These are phyloP conservation scores for Drosophila pseudotalamancana DNA, from an alignment of 2,888 invertebrate genomes.

Conservation along the genomic window DNA sequence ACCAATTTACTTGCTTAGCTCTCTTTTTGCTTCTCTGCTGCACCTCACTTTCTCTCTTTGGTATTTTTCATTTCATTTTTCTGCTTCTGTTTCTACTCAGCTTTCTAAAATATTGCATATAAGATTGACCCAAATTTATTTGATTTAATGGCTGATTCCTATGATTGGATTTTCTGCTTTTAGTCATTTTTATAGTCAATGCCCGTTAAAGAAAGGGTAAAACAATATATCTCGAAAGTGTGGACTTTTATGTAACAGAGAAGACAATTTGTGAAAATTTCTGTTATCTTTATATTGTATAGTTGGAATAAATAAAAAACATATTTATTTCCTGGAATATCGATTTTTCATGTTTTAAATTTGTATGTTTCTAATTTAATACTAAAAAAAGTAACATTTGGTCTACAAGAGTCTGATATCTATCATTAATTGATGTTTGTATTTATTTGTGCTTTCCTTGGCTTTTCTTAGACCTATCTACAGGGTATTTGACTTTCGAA, in stretches of 20 bases:
- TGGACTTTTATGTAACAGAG: too few relatives aligned
- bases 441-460: background rate
- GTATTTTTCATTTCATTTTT: background rate
- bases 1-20: background rate
- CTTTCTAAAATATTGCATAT: slow-evolving; percentile 33
- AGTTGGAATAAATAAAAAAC: too few relatives aligned
- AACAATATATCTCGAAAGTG: background rate
- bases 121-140: slow-evolving; percentile 46
- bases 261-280: too few relatives aligned
- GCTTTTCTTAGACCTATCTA: background rate
- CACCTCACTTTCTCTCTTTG: background rate
- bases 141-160: slow-evolving; percentile 49
- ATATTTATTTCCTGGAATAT: too few relatives aligned
- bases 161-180: slow-evolving; percentile 31
- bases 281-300: too few relatives aligned
- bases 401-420: too few relatives aligned
- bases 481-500: background rate
- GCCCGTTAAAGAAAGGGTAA: background rate
- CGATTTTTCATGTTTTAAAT: too few relatives aligned
- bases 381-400: too few relatives aligned
- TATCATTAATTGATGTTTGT: background rate
- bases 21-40: background rate
- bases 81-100: slow-evolving; percentile 3
- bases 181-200: background rate
- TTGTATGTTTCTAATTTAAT: too few relatives aligned